Evolutionary conservation across 2,888 invertebrate species (phyloP).

Genomic region (Rhamphomyia laevipes): DNA sequence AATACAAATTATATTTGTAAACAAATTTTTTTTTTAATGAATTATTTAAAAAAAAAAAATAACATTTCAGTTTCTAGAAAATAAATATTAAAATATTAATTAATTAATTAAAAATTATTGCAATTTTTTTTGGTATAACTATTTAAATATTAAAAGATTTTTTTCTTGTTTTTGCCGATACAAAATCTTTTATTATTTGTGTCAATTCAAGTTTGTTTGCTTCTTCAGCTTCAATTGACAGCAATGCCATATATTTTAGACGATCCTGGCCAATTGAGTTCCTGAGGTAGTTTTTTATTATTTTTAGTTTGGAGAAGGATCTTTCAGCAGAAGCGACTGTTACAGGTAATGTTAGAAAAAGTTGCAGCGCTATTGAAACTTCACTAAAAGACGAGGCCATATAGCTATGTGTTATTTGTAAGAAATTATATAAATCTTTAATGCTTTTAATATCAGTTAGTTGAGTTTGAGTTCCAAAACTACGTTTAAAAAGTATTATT

Average conservation of each 20-base stretch:
- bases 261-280: background rate
- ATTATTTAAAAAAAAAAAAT: background rate
- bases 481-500: slow-evolving; percentile 1
- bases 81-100: background rate
- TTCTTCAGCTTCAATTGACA: slow-evolving; percentile 3
- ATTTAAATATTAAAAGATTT: slow-evolving; percentile 1
- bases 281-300: slow-evolving; percentile 1
- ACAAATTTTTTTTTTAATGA: no score
- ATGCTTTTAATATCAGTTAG: background rate
- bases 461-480: slow-evolving; percentile 1
- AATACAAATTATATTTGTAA: background rate
- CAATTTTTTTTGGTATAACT: background rate
- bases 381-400: slow-evolving; percentile 3
- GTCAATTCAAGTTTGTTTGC: background rate
- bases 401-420: slow-evolving; percentile 2
- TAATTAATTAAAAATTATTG: no score
- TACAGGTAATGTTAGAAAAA: slow-evolving; percentile 4
- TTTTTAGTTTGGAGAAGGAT: slow-evolving; percentile 4
- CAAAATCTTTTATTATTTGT: background rate
- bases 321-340: slow-evolving; percentile 1
- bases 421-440: background rate
- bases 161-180: slow-evolving; percentile 1
- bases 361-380: slow-evolving; percentile 3
- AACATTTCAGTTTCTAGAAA: background rate
- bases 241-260: slow-evolving; percentile 4